Evolutionary conservation across 2,113 vertebrate genomes (phyloP), one percentile per base, ranked within the genome.

Genomic region (Catharus bicknelli): DNA sequence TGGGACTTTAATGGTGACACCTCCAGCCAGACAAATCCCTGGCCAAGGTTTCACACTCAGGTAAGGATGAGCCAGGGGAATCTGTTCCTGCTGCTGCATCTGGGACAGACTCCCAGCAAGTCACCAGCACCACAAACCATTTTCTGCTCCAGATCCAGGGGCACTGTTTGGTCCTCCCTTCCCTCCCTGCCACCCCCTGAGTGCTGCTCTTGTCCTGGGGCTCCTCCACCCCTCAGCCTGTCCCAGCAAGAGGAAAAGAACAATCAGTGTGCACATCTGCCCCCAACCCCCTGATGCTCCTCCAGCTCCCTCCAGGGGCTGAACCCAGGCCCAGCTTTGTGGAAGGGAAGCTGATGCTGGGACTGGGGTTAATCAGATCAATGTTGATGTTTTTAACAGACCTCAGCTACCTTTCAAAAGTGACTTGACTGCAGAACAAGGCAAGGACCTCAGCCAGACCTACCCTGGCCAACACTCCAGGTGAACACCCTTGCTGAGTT

Each of bases 211-310:
- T 23, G 16, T 19, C 20, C 62, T 43, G 26, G 13, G 45, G 18
- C 16, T 61, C 42, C 13, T 23, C 26, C 50, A 10, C 4, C 16
- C 10, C 47, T 19, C 26, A 34, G 1, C 8, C 43, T 5, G 10
- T 61, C 27, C 30, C 75, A 83, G 64, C 10, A 34, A 16, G 26
- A 45, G 3, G 8, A 45, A 38, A 70, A 67, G 29, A 34, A 66
- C 5, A 25, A 62, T 2, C 16, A 25, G 2, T 0, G 2, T 3
- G 27, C 79, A 61, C 30, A 23, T 20, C 43, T 16, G 3, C 34
- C 36, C 38, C 21, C 30, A 3, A 1, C 8, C n/a, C 67, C 62
- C 42, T 2, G 1, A 3, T 8, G 10, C 0, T 19, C 57, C 21
- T 17, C 30, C 50, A 11, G 8, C 74, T 34, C 9, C 64, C 38